These are phyloP conservation scores for Strigamia crassipes DNA, from an alignment of 2,888 invertebrate genomes.

Conservation along the genomic window DNA sequence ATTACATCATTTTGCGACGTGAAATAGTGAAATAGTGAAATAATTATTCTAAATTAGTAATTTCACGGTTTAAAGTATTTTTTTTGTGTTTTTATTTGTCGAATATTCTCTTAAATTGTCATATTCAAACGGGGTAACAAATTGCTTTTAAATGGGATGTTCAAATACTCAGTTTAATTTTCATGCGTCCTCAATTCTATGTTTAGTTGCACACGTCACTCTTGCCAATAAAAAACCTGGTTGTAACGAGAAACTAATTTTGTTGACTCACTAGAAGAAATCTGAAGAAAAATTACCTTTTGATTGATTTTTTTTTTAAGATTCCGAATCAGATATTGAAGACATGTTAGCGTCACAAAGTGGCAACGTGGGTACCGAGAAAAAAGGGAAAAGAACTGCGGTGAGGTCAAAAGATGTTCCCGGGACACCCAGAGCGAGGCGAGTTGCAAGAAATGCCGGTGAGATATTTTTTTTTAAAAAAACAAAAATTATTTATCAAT, in stretches of 20 bases:
- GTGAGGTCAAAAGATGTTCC: not conserved
- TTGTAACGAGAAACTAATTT: not conserved
- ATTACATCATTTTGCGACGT: no score
- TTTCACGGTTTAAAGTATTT: no score
- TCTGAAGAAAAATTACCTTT: not conserved
- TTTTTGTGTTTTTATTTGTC: no score
- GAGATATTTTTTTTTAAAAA: no score
- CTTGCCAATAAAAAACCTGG: not conserved
- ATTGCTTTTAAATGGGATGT: conserved; percentile 5
- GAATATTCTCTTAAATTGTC: no score
- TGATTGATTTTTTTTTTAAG: not conserved
- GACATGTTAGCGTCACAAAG: not conserved
- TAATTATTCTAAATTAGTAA: no score
- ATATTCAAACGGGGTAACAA: not conserved
- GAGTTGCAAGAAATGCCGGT: conserved; percentile 1
- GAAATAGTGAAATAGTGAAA: no score
- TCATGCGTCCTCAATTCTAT: not conserved
- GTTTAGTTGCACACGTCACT: not conserved
- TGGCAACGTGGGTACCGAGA: not conserved
- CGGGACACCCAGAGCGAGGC: not conserved
- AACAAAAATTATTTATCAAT: no score
- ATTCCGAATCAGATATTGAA: not conserved
- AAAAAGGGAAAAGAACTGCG: not conserved
- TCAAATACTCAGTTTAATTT: not conserved
- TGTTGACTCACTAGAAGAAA: not conserved